Base-by-base conservation (phyloP, 2,888 invertebrate species). In the Oeneis ivallda region DNA sequence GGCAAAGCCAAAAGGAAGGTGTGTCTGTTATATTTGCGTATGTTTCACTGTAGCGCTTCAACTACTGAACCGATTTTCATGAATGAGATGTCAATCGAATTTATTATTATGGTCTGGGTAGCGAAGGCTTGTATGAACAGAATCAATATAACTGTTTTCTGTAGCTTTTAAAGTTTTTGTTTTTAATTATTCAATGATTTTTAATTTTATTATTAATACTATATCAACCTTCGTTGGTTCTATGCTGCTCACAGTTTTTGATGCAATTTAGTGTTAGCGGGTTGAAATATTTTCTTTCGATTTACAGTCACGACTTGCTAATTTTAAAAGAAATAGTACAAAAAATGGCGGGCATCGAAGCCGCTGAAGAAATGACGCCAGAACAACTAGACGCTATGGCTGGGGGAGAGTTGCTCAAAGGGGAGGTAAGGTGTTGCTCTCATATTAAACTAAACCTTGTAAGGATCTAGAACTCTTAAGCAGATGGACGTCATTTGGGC, bases 341-440 rank as follows among this genome's bases (percentile, higher is more conserved):
- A 89, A 99, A 99, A 92, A 99, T 99, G 99, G 98, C 98, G 0
- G 99, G 99, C 1, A 98, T 99, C 64, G 99, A 99, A 89, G 96
- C 98, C 0, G 96, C 96, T 0, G 98, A 98, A 83, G 98, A 98
- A 87, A 96, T 99, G 93, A 99, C 99, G 0, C 93, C 96, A 26
- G 99, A 99, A 78, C 99, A 99, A 81, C 88, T 99, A 63, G 98
- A 98, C 80, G 99, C 99, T 0, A 96, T 99, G 95, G 96, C 97
- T 63, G 99, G 99, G 9, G 99, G 99, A 0, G 99, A 99, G 88
- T 89, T 98, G 58, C 93, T 99, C 3, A 95, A 97, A 80, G 96
- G 97, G 76, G 99, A 99, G 94, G 98, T 97, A 54, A 50, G 37
- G 45, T 67, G 56, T 45, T 39, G 41, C 49, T 62, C 58, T 26